Evolutionary conservation across 2,888 invertebrate species (phyloP), one percentile per base, ranked within the genome.

Genomic region (Embidobia sp.): DNA sequence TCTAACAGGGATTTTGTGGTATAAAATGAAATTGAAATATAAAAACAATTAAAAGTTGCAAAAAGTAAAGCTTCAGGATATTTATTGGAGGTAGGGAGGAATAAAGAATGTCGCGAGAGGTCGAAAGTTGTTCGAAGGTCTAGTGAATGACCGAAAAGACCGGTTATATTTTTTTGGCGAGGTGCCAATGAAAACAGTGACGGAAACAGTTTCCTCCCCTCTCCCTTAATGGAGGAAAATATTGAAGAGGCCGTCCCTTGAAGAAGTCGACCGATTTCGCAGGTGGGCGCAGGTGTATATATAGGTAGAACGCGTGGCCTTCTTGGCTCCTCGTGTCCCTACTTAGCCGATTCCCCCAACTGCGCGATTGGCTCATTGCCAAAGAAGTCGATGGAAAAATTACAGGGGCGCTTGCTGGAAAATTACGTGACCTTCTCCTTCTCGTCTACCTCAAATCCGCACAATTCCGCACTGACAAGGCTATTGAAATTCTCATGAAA

Each of bases 211-310:
- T 79, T 85, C 86, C 86, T 85, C 83, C 77, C 33, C 8, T 4
- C n/a, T 70, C 80, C 82, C 84, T n/a, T 86, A 85, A 86, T 86
- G 85, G 85, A 64, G 78, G 74, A 85, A 87, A 87, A 87, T 86
- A 87, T 87, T 83, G 83, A 81, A 26, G 33, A 22, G 33, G 22
- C 16, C 42, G 31, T 22, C 51, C 59, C 53, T 49, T 57, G n/a
- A n/a, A n/a, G 44, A 10, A 42, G 51, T 55, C 40, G 69, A 46
- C 18, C 55, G 22, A n/a, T 66, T 72, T 55, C 18, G 57, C 72
- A 61, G 64, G 78, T 67, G 57, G 29, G 11, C 53, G 15, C 46
- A 46, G 61, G 70, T 63, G 70, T n/a, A n/a, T n/a, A n/a, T n/a
- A n/a, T n/a, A n/a, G n/a, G n/a, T n/a, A n/a, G n/a, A n/a, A n/a